Evolutionary conservation across 2,113 vertebrate genomes (phyloP).

Genomic region (Mormyrus lacerda): DNA sequence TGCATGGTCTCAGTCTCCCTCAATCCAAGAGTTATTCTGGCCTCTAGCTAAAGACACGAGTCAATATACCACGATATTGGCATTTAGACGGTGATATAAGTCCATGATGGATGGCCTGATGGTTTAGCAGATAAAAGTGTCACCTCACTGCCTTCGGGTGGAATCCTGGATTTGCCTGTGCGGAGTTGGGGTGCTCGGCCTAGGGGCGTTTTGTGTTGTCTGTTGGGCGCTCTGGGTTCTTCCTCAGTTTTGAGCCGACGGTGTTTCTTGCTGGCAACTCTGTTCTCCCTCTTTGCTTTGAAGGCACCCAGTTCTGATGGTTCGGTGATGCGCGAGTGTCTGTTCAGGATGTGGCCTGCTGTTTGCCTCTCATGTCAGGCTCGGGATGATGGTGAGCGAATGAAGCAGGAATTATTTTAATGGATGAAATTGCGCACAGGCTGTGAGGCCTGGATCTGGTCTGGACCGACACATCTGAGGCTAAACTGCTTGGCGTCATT

Average conservation of each 20-base stretch:
- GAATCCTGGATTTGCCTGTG: background rate
- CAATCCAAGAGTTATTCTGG: background rate
- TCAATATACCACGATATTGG: background rate
- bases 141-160: background rate
- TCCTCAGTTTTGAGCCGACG: background rate
- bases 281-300: background rate
- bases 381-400: background rate
- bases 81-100: background rate
- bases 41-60: background rate
- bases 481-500: background rate
- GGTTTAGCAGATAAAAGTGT: background rate
- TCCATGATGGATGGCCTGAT: background rate
- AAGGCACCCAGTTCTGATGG: background rate
- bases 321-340: background rate
- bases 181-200: background rate
- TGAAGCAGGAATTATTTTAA: background rate
- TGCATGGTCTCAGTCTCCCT: background rate
- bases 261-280: background rate
- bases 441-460: background rate
- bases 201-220: background rate
- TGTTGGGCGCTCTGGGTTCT: background rate
- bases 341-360: background rate
- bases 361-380: background rate
- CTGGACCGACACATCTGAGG: background rate
- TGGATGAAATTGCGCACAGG: background rate